Evolutionary conservation across 1,140 invertebrate genomes (phyloP), one percentile per base, ranked within the genome.

Genomic region (Lerema accius): DNA sequence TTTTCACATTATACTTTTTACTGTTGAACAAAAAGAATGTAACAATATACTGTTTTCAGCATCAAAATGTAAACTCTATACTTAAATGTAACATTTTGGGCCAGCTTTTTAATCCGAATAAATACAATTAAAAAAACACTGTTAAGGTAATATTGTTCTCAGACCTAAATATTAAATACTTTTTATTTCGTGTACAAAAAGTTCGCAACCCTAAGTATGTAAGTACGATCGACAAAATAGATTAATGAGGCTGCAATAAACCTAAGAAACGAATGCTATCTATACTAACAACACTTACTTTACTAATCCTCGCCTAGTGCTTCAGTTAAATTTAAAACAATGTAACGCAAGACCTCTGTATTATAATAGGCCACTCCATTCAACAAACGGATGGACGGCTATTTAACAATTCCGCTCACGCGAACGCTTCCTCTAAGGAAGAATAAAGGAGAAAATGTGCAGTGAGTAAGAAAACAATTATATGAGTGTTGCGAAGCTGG

Each of bases 391-490:
- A 37, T 37, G 37, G 11, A 13, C 37, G 17, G 35, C 37, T 42
- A 42, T 55, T 55, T 55, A 55, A 28, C 51, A 55, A 42, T 55
- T 55, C 51, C 51, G 51, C 51, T 55, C 51, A 55, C 51, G 51
- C 51, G 17, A 55, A 11, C 5, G 11, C 23, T 55, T 55, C 16
- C 11, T 26, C 35, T 26, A 40, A 26, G n/a, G 51, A 55, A 55
- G 39, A 55, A 42, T 42, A 16, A 55, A 42, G 39, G 39, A 42
- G 51, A 42, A 55, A 55, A 55, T 55, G 39, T 42, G 40, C 39
- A 55, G 39, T 55, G 51, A 16, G 17, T 42, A 55, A 42, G 51
- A 55, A 35, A 46, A 26, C 45, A 46, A 46, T 13, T 17, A 46
- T 26, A 46, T 46, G 28, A 32, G 28, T 23, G 23, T 32, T 32